phyloP scores from a whole-genome alignment of 2,113 vertebrate species.

The Coptodon bakossiorum region DNA sequence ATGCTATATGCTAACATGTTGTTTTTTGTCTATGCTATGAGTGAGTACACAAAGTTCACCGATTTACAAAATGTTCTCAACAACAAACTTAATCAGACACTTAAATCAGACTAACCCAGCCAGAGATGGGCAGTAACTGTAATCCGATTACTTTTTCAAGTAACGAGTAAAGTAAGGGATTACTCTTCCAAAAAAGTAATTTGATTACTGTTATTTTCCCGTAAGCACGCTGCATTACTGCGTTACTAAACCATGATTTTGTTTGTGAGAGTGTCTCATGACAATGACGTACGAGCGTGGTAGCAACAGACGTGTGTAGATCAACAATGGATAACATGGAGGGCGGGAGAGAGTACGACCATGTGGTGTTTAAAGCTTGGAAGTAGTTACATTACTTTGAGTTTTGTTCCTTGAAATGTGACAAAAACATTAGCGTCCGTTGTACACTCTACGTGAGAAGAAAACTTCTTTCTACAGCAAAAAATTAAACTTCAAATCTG shows the following conservation, averaged over 20 bases:
- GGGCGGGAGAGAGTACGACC: background rate
- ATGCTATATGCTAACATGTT: background rate
- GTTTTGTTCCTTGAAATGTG: background rate
- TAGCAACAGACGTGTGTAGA: background rate
- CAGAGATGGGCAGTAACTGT: background rate
- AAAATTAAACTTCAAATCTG: background rate
- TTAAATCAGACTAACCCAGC: background rate
- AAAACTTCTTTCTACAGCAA: background rate
- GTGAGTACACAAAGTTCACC: background rate
- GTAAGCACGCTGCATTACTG: background rate
- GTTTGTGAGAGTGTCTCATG: background rate
- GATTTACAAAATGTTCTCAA: background rate
- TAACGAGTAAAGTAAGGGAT: background rate
- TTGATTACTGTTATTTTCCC: background rate
- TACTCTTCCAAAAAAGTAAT: background rate
- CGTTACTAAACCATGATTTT: background rate
- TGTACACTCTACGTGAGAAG: background rate
- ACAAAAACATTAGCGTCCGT: background rate
- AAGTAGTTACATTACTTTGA: background rate
- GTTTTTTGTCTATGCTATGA: background rate
- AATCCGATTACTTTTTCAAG: rapidly evolving
- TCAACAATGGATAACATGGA: background rate
- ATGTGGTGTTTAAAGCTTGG: background rate
- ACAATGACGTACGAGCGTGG: background rate
- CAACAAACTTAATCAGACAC: background rate